Percentiles rank a stretch among this genome's conserved stretches.
phyloP scores from a whole-genome alignment of 2,888 invertebrate species.

The Drosophila subquinaria region DNA sequence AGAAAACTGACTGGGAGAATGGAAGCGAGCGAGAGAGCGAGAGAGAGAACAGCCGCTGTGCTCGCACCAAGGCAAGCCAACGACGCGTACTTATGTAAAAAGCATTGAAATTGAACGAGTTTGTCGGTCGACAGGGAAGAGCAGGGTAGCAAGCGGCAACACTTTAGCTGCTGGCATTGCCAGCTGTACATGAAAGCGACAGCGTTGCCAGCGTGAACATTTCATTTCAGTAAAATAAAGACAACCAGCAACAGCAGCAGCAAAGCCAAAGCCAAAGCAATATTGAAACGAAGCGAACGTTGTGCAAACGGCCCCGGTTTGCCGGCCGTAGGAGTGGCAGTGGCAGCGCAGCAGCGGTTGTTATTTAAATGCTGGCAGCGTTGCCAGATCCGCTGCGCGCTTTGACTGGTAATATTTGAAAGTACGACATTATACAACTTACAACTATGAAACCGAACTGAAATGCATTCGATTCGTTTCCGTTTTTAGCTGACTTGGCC shows the following conservation, averaged over 20 bases:
- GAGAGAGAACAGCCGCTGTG: constrained; percentile 7
- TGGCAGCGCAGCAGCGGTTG: constrained; percentile 57
- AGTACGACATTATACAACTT: constrained; percentile 44
- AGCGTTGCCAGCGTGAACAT: constrained; percentile 66
- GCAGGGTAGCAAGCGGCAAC: constrained; percentile 30
- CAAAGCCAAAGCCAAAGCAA: constrained; percentile 39
- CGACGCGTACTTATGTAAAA: constrained; percentile 75
- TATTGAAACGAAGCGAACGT: constrained; percentile 63
- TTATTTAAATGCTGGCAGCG: constrained; percentile 62
- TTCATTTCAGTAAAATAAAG: constrained; percentile 57
- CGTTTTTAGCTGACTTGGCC: constrained; percentile 16
- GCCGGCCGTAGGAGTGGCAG: constrained; percentile 65
- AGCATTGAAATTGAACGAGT: constrained; percentile 79
- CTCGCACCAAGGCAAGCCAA: constrained; percentile 50
- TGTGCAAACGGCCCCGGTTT: constrained; percentile 64
- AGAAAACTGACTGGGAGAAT: constrained; percentile 9
- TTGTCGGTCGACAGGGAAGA: constrained; percentile 54
- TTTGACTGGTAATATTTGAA: constrained; percentile 49
- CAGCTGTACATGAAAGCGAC: constrained; percentile 45
- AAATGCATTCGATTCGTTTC: constrained; percentile 33
- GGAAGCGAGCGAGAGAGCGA: constrained; percentile 1
- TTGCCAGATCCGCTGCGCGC: constrained; percentile 52
- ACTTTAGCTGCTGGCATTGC: constrained; percentile 58
- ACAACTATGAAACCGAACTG: constrained; percentile 26
- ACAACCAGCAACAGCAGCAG: constrained; percentile 48